Conservation (phyloP, 1,140 invertebrate genomes). For the Adelges cooleyi region DNA sequence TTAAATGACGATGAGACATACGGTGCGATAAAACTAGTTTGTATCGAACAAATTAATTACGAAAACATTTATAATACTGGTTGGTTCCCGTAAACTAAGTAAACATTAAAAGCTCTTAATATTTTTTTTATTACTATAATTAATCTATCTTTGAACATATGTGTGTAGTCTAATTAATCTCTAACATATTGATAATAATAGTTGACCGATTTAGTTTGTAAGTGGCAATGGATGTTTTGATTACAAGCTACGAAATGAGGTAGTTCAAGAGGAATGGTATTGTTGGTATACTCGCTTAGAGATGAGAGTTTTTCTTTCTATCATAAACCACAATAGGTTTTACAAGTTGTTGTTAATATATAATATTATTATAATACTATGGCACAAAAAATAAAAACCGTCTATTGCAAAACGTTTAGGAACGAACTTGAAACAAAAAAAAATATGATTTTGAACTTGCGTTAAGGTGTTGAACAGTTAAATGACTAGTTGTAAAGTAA, state of each 20-base stretch:
- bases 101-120: background rate
- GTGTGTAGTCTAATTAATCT: no score
- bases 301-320: background rate
- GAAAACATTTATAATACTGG: constrained; percentile 8
- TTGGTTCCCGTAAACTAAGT: constrained; percentile 1
- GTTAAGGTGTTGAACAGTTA: background rate
- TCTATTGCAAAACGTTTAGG: background rate
- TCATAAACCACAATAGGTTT: no score
- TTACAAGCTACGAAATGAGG: background rate
- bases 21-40: no score
- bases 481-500: constrained; percentile 6
- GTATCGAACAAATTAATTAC: background rate
- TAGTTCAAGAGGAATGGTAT: constrained; percentile 22
- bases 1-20: no score
- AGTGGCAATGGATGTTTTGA: background rate
- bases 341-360: background rate
- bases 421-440: background rate
- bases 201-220: no score
- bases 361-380: constrained; percentile 1
- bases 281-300: background rate
- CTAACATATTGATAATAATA: no score
- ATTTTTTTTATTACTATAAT: background rate
- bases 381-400: constrained; percentile 9
- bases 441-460: constrained; percentile 19
- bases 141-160: no score